phyloP scores from a whole-genome alignment of 2,797 vertebrate genomes.

The Sebastes hubbsi region DNA sequence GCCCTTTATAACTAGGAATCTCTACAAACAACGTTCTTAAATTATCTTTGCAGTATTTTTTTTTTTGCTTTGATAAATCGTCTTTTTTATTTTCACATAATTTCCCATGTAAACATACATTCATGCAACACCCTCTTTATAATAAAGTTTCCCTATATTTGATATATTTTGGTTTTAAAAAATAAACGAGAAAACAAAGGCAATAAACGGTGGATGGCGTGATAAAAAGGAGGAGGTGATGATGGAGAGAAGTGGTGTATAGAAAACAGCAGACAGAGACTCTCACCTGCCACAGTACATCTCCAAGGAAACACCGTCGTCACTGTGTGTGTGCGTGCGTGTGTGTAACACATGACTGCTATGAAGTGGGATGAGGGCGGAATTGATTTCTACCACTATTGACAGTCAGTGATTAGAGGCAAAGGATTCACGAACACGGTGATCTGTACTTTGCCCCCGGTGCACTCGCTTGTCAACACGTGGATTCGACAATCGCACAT shows the following conservation, averaged over 20 bases:
- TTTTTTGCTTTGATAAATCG: slow-evolving; percentile 69
- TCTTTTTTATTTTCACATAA: slow-evolving; percentile 79
- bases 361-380: slow-evolving; percentile 31
- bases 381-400: slow-evolving; percentile 43
- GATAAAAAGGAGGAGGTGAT: slow-evolving; percentile 52
- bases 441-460: slow-evolving; percentile 46
- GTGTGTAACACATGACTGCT: slow-evolving; percentile 21
- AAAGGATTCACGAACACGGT: slow-evolving; percentile 41
- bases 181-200: slow-evolving; percentile 65
- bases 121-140: slow-evolving; percentile 90
- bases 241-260: slow-evolving; percentile 41
- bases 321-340: slow-evolving; percentile 19
- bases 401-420: slow-evolving; percentile 39
- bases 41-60: slow-evolving; percentile 72
- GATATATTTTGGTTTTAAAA: slow-evolving; percentile 79
- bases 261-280: slow-evolving; percentile 47
- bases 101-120: slow-evolving; percentile 89
- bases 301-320: slow-evolving; percentile 53
- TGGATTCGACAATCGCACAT: slow-evolving; percentile 12
- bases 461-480: neutral
- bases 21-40: slow-evolving; percentile 81
- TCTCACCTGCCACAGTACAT: slow-evolving; percentile 45
- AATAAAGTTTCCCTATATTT: slow-evolving; percentile 87
- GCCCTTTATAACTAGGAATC: slow-evolving; percentile 73
- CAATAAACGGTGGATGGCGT: slow-evolving; percentile 56